Percentiles rank a stretch among this genome's conserved stretches.
Conservation (phyloP, 2,113 vertebrate species). For the Phalacrocorax brasilianus region DNA sequence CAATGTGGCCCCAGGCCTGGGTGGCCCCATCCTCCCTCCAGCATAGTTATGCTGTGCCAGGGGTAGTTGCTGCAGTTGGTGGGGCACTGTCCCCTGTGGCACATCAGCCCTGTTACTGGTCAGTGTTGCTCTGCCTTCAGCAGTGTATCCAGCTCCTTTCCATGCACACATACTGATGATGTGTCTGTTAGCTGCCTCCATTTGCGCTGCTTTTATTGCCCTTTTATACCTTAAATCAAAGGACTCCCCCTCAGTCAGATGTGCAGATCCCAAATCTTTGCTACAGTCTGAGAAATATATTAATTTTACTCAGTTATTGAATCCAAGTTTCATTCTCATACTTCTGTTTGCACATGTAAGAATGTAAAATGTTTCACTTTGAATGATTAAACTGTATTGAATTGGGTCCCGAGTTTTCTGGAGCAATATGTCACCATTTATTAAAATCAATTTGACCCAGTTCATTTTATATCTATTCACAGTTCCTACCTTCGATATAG, state of each 20-base stretch:
- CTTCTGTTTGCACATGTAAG: neutral
- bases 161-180: neutral
- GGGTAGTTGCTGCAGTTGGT: neutral
- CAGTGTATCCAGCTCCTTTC: neutral
- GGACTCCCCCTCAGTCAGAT: neutral
- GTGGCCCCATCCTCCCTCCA: neutral
- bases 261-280: neutral
- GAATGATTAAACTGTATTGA: neutral
- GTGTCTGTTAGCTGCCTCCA: neutral
- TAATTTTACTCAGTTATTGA: neutral
- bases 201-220: neutral
- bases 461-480: neutral
- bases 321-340: neutral
- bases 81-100: no score
- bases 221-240: neutral
- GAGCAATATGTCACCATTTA: neutral
- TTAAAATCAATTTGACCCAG: neutral
- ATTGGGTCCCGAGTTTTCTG: neutral
- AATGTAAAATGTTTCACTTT: neutral
- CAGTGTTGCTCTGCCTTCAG: neutral
- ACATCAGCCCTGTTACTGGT: neutral
- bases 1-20: rapidly evolving
- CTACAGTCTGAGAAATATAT: neutral
- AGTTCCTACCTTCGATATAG: neutral
- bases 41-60: rapidly evolving